Conservation (phyloP, 30 jellyfish, hydroid and myxozoan genomes). For the Cassiopea andromeda region DNA sequence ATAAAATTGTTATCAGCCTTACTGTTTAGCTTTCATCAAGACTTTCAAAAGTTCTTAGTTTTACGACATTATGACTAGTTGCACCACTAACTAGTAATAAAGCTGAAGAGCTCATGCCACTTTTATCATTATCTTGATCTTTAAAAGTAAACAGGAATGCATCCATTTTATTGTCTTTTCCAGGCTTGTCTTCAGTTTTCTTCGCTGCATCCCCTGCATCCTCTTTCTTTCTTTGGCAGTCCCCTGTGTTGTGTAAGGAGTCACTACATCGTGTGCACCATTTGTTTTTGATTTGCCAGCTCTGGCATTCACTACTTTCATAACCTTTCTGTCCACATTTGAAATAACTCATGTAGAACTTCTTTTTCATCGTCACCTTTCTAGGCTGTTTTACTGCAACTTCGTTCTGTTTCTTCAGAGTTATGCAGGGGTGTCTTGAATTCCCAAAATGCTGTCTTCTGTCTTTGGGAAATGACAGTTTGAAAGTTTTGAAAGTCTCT, state of each 20-base stretch:
- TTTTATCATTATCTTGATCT: background rate
- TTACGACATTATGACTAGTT: constrained; percentile 19
- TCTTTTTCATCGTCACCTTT: background rate
- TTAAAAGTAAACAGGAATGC: background rate
- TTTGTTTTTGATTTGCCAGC: constrained; percentile 2
- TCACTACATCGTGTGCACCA: constrained; percentile 53
- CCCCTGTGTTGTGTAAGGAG: constrained; percentile 48
- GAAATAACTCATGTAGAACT: background rate
- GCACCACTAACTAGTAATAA: constrained; percentile 39
- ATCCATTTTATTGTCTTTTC: background rate
- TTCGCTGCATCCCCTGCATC: constrained; percentile 12
- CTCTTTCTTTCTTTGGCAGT: constrained; percentile 47
- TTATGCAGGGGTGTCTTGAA: constrained; percentile 38
- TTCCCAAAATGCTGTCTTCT: constrained; percentile 11
- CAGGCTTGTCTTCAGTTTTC: background rate
- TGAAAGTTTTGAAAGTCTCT: constrained; percentile 18
- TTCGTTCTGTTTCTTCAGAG: constrained; percentile 38
- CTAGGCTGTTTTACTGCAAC: constrained; percentile 4
- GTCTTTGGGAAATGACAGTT: constrained; percentile 20
- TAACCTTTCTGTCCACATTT: background rate
- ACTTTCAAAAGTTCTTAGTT: background rate
- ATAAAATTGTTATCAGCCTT: constrained; percentile 39
- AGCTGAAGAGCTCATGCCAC: background rate
- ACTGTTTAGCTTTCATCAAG: constrained; percentile 17
- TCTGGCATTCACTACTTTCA: constrained; percentile 3